phyloP scores from a whole-genome alignment of 2,888 invertebrate genomes.

The Zeuzera pyrina region DNA sequence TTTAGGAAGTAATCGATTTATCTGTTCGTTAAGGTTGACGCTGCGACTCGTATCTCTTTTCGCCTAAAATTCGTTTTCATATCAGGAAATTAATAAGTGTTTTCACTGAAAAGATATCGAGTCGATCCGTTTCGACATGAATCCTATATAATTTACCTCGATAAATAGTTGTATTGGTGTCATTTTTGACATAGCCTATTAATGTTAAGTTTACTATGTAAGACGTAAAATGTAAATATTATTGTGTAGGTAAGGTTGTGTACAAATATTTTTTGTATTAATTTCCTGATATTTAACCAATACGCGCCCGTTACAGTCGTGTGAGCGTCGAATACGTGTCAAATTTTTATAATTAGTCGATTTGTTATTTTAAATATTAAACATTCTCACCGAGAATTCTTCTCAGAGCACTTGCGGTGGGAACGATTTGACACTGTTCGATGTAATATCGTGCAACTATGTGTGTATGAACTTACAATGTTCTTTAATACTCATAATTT shows the following conservation, averaged over 20 bases:
- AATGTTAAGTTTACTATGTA: constrained; percentile 63
- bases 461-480: too few species aligned
- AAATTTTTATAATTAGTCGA: too few species aligned
- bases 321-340: too few species aligned
- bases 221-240: constrained; percentile 59
- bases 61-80: constrained; percentile 43
- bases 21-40: constrained; percentile 19
- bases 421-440: too few species aligned
- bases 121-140: constrained; percentile 45
- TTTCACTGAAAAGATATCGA: constrained; percentile 44
- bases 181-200: constrained; percentile 70
- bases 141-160: constrained; percentile 71
- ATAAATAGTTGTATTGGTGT: constrained; percentile 63
- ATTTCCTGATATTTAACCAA: constrained; percentile 36
- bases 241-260: constrained; percentile 48
- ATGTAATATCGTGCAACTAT: too few species aligned
- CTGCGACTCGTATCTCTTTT: constrained; percentile 25
- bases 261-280: constrained; percentile 56
- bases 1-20: constrained; percentile 22
- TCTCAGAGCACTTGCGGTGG: too few species aligned
- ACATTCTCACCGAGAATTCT: too few species aligned
- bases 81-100: constrained; percentile 47
- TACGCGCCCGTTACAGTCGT: too few species aligned
- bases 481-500: too few species aligned
- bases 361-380: too few species aligned